Percentiles rank a stretch among this genome's conserved stretches.
Conservation (phyloP, 2,888 invertebrate species). For the Phaonia tiefii region DNA sequence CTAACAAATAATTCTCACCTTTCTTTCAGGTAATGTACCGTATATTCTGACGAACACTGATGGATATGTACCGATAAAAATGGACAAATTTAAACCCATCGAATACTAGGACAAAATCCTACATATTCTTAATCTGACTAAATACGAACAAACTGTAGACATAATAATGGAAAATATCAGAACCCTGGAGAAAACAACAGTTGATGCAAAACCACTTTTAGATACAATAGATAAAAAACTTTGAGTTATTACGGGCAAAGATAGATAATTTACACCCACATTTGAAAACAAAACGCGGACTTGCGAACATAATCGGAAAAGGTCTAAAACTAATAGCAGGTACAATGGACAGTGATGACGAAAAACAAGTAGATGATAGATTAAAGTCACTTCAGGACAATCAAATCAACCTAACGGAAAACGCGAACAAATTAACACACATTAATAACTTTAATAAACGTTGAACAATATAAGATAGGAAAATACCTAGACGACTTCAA, state of each 20-base stretch:
- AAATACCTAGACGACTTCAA: too few relatives aligned
- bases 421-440: too few relatives aligned
- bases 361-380: slow-evolving; percentile 48
- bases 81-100: slow-evolving; percentile 3
- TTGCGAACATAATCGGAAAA: slow-evolving; percentile 54
- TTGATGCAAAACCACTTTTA: background rate
- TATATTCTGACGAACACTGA: slow-evolving; percentile 3
- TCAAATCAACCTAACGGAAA: too few relatives aligned
- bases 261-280: slow-evolving; percentile 38
- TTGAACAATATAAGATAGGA: too few relatives aligned
- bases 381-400: too few relatives aligned
- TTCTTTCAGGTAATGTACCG: background rate
- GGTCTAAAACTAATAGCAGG: slow-evolving; percentile 59
- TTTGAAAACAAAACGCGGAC: slow-evolving; percentile 49
- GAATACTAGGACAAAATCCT: slow-evolving; percentile 31
- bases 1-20: slow-evolving; percentile 11
- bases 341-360: slow-evolving; percentile 63
- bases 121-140: slow-evolving; percentile 27
- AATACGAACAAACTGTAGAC: slow-evolving; percentile 7
- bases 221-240: slow-evolving; percentile 3
- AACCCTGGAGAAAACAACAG: background rate
- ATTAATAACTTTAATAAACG: too few relatives aligned
- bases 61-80: slow-evolving; percentile 36
- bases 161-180: slow-evolving; percentile 6
- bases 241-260: slow-evolving; percentile 2